Evolutionary conservation across 1,140 invertebrate species (phyloP).

Genomic region (Bilobella aurantiaca): DNA sequence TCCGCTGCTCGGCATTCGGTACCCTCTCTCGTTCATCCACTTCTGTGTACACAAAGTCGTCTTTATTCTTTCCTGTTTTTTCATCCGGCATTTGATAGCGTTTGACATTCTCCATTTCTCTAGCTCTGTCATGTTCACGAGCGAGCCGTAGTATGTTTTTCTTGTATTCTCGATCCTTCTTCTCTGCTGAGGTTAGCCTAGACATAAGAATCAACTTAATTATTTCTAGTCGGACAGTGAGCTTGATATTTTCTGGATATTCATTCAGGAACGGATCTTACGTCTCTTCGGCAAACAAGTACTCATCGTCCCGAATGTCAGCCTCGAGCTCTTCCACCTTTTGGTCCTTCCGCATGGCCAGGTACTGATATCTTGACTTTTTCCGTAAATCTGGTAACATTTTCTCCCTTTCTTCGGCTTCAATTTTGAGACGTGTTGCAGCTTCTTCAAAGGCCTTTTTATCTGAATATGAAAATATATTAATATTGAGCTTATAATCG

Average conservation of each 20-base stretch:
- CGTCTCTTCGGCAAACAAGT: slow-evolving; percentile 78
- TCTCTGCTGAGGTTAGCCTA: slow-evolving; percentile 76
- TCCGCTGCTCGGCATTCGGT: slow-evolving; percentile 84
- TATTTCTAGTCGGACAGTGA: too few relatives aligned
- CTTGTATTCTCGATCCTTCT: slow-evolving; percentile 74
- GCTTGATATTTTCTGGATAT: too few relatives aligned
- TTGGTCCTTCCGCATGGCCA: slow-evolving; percentile 90
- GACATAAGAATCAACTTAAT: slow-evolving; percentile 33
- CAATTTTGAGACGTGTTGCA: slow-evolving; percentile 76
- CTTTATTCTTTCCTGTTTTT: slow-evolving; percentile 49
- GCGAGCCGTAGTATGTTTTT: slow-evolving; percentile 81
- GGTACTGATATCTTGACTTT: slow-evolving; percentile 84
- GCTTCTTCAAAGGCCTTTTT: slow-evolving; percentile 80
- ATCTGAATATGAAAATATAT: slow-evolving; percentile 46
- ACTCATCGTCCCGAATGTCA: slow-evolving; percentile 93
- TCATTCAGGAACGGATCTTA: too few relatives aligned
- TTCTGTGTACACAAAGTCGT: slow-evolving; percentile 64
- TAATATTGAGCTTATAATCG: too few relatives aligned
- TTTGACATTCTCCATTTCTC: slow-evolving; percentile 80
- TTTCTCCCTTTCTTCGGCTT: slow-evolving; percentile 71
- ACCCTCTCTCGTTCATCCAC: slow-evolving; percentile 74
- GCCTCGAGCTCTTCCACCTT: slow-evolving; percentile 92
- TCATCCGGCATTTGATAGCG: slow-evolving; percentile 88
- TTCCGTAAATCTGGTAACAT: slow-evolving; percentile 76
- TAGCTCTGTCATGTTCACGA: slow-evolving; percentile 88